Evolutionary conservation across 2,888 invertebrate species (phyloP).

Genomic region (Lordiphosa andalusiaca): DNA sequence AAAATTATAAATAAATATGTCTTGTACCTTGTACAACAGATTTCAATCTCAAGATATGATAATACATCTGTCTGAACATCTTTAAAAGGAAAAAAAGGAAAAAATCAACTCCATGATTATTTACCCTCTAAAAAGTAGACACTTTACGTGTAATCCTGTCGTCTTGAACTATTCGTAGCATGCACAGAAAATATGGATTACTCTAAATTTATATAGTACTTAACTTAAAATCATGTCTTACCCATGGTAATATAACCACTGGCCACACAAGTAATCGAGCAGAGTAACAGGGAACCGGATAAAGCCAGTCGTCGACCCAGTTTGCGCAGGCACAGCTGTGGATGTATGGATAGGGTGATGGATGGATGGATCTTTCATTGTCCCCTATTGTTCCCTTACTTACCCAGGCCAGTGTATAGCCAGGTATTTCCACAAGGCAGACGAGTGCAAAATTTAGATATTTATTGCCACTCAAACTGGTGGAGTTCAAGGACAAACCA

Average conservation of each 20-base stretch:
- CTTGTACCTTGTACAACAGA: no score
- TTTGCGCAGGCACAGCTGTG: constrained; percentile 81
- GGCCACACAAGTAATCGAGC: constrained; percentile 82
- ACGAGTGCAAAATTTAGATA: constrained; percentile 85
- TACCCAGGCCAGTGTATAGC: constrained; percentile 82
- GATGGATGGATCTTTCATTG: no score
- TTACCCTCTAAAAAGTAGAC: not conserved
- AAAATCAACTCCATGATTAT: not conserved
- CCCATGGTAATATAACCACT: constrained; percentile 82
- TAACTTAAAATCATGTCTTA: constrained; percentile 47
- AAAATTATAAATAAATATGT: no score
- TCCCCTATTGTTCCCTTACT: constrained; percentile 17
- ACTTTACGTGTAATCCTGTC: constrained; percentile 61
- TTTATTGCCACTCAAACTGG: constrained; percentile 85
- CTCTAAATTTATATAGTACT: not conserved
- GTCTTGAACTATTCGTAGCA: constrained; percentile 52
- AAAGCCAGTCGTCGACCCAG: constrained; percentile 82
- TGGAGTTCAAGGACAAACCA: constrained; percentile 85
- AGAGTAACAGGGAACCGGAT: constrained; percentile 81
- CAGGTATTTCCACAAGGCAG: constrained; percentile 83
- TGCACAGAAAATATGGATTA: constrained; percentile 12
- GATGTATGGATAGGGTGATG: not conserved
- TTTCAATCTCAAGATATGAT: no score
- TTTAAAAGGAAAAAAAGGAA: not conserved
- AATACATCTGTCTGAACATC: no score